Percentiles rank a stretch among this genome's conserved stretches.
Evolutionary conservation across 2,888 invertebrate species (phyloP).

Genomic region (Allygus modestus): DNA sequence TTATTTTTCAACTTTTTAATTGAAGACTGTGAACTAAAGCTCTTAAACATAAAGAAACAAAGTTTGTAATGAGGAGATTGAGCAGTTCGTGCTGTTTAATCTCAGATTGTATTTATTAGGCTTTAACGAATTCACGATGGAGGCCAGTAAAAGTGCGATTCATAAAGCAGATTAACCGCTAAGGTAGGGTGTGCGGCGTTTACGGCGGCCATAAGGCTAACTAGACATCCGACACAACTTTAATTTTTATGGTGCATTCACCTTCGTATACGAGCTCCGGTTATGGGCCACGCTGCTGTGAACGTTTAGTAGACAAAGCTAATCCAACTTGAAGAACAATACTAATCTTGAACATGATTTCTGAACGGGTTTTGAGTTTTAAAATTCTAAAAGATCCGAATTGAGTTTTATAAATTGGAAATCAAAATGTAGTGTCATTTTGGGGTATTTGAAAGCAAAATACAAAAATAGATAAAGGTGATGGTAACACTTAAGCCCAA

Average conservation of each 20-base stretch:
- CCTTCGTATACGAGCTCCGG: not conserved
- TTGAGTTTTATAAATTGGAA: no score
- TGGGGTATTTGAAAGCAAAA: no score
- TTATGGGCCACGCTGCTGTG: not conserved
- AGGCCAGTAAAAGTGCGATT: conserved; percentile 29
- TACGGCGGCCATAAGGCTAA: conserved; percentile 51
- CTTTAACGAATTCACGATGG: conserved; percentile 25
- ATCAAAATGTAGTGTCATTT: no score
- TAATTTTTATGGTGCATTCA: conserved; percentile 43
- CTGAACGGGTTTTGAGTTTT: no score
- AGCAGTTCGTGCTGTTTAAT: conserved; percentile 7
- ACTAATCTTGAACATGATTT: no score
- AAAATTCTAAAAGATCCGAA: no score
- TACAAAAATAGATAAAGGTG: no score
- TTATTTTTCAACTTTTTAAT: no score
- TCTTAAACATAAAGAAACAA: not conserved
- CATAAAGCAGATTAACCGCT: conserved; percentile 37
- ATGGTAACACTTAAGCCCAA: no score
- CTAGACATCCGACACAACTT: conserved; percentile 46
- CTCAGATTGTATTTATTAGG: conserved; percentile 31
- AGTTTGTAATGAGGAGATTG: not conserved
- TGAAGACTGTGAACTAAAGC: not conserved
- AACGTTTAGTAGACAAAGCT: no score
- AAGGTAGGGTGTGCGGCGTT: not conserved
- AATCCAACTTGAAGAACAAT: no score